These are phyloP conservation scores for Leptogaster cylindrica DNA, from an alignment of 2,888 invertebrate genomes.

Conservation along the genomic window DNA sequence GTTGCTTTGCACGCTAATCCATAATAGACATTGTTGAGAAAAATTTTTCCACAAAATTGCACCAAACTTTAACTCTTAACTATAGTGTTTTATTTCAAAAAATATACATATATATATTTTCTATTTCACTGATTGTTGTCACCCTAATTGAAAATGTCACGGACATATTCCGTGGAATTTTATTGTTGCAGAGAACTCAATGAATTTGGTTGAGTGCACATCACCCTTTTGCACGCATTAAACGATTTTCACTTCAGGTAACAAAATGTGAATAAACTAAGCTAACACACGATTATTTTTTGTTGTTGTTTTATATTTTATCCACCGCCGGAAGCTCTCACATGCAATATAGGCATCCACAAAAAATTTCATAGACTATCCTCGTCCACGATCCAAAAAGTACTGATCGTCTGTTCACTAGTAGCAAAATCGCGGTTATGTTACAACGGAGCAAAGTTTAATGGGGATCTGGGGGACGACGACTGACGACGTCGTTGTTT, in stretches of 20 bases:
- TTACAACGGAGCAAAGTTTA: neutral
- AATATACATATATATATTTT: neutral
- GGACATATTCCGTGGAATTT: conserved; percentile 14
- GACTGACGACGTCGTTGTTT: conserved; percentile 7
- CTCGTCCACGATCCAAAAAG: conserved; percentile 38
- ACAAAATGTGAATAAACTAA: neutral
- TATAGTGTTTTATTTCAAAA: neutral
- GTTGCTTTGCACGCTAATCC: neutral
- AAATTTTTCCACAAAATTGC: conserved; percentile 93
- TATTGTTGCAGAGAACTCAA: conserved; percentile 31
- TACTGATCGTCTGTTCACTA: conserved; percentile 44
- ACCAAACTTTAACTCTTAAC: conserved; percentile 95
- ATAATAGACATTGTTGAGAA: neutral
- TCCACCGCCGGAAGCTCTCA: no score
- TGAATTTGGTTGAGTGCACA: conserved; percentile 41
- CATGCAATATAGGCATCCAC: neutral
- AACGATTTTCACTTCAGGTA: conserved; percentile 10
- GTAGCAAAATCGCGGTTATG: no score
- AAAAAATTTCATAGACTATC: conserved; percentile 28
- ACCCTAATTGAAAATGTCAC: conserved; percentile 24
- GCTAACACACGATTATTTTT: no score
- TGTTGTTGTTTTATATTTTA: no score
- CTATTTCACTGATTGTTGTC: conserved; percentile 23
- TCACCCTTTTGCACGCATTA: conserved; percentile 20
- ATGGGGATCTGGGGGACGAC: neutral